Conservation (phyloP, 1,140 invertebrate species). For the Ceratina calcarata region DNA sequence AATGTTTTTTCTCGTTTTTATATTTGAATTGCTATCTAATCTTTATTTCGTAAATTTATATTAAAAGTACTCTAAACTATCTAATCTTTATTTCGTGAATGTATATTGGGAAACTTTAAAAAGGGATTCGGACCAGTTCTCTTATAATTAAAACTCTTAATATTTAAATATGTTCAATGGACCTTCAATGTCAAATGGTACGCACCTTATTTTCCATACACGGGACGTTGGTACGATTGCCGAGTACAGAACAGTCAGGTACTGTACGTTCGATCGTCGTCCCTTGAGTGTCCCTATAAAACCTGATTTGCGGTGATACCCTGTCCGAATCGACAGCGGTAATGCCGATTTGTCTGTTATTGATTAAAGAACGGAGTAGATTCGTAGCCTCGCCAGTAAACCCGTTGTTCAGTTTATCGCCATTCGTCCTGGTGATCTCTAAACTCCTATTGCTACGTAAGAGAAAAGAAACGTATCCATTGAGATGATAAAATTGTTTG, state of each 20-base stretch:
- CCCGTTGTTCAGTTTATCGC: slow-evolving; percentile 77
- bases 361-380: slow-evolving; percentile 86
- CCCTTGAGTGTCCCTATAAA: slow-evolving; percentile 76
- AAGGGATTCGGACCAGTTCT: neutral
- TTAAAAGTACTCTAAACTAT: too few relatives aligned
- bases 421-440: slow-evolving; percentile 78
- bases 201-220: slow-evolving; percentile 76
- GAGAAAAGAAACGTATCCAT: slow-evolving; percentile 29
- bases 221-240: slow-evolving; percentile 74
- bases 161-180: neutral
- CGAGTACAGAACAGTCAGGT: slow-evolving; percentile 72
- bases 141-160: neutral
- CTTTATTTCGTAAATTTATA: too few relatives aligned
- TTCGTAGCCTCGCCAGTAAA: slow-evolving; percentile 85
- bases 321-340: slow-evolving; percentile 79
- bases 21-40: too few relatives aligned
- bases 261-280: slow-evolving; percentile 70
- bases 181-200: slow-evolving; percentile 11
- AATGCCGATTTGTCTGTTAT: slow-evolving; percentile 87
- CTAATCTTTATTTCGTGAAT: neutral
- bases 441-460: slow-evolving; percentile 75
- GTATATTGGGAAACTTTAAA: slow-evolving; percentile 8
- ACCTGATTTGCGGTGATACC: slow-evolving; percentile 73
- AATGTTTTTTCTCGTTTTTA: too few relatives aligned
- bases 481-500: neutral